phyloP scores from a whole-genome alignment of 2,888 invertebrate species.

The Andrena fulva region DNA sequence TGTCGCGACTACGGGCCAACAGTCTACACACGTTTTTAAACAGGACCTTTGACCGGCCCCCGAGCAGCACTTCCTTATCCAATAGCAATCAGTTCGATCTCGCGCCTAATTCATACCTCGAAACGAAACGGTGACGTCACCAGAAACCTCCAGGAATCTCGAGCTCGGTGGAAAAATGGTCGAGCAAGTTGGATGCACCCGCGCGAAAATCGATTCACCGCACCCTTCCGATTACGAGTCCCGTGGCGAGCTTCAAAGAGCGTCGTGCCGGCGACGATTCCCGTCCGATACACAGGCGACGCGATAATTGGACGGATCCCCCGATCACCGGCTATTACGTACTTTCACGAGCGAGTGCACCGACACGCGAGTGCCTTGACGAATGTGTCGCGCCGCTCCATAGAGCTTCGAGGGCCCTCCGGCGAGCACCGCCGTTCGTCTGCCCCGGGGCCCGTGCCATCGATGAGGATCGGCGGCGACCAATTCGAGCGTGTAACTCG shows the following conservation, averaged over 20 bases:
- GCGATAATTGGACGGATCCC: constrained; percentile 55
- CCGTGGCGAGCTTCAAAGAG: not conserved
- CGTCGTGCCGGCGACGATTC: constrained; percentile 21
- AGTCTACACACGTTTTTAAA: not conserved
- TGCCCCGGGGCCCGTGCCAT: not conserved
- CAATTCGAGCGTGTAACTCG: constrained; percentile 20
- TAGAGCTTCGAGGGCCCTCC: constrained; percentile 43
- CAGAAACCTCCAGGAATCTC: not conserved
- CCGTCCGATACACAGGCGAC: constrained; percentile 32
- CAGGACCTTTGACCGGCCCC: not conserved
- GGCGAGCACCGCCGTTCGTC: not conserved
- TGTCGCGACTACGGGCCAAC: not conserved
- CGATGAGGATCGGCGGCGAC: constrained; percentile 21
- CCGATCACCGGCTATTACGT: constrained; percentile 49
- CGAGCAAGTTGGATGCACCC: not conserved
- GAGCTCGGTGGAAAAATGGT: not conserved
- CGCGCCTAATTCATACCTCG: not conserved
- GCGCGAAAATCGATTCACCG: not conserved
- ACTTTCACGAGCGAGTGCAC: constrained; percentile 52
- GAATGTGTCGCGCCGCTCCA: constrained; percentile 28
- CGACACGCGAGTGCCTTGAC: constrained; percentile 53
- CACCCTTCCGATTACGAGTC: not conserved
- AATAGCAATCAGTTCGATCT: not conserved
- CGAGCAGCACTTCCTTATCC: not conserved
- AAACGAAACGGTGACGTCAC: no score